phyloP scores from a whole-genome alignment of 2,888 invertebrate species.

The Saturnia japonica region DNA sequence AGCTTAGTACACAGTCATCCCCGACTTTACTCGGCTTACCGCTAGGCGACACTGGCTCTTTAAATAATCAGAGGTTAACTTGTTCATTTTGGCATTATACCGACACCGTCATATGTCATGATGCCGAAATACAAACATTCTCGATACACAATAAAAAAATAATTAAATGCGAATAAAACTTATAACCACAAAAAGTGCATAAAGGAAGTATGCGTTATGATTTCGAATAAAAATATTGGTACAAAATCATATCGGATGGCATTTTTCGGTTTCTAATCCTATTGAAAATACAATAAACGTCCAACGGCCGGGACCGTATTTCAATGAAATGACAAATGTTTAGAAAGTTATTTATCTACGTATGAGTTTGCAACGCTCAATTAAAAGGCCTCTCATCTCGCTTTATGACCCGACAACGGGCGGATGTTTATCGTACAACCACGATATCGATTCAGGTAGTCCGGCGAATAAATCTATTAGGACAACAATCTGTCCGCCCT shows the following conservation, averaged over 20 bases:
- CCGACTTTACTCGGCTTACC: slow-evolving; percentile 56
- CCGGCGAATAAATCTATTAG: slow-evolving; percentile 71
- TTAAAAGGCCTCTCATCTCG: slow-evolving; percentile 61
- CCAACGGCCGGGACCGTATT: slow-evolving; percentile 68
- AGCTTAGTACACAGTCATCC: slow-evolving; percentile 60
- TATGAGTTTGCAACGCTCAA: slow-evolving; percentile 65
- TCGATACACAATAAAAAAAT: slow-evolving; percentile 7
- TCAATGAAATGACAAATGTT: slow-evolving; percentile 80
- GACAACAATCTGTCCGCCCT: slow-evolving; percentile 57
- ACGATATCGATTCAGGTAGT: slow-evolving; percentile 75
- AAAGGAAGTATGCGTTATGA: slow-evolving; percentile 62
- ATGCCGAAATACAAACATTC: background rate
- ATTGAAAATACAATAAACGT: slow-evolving; percentile 69
- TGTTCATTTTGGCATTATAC: background rate
- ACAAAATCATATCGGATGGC: slow-evolving; percentile 63
- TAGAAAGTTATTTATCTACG: slow-evolving; percentile 78
- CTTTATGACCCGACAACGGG: slow-evolving; percentile 61
- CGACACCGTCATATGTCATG: no score
- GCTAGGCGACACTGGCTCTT: slow-evolving; percentile 42
- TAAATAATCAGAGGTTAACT: slow-evolving; percentile 56
- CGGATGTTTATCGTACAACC: slow-evolving; percentile 76
- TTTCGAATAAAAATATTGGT: slow-evolving; percentile 53
- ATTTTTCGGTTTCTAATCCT: slow-evolving; percentile 77
- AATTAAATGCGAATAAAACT: slow-evolving; percentile 50
- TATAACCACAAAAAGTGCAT: slow-evolving; percentile 43